Evolutionary conservation across 2,113 vertebrate species (phyloP), one percentile per base, ranked within the genome.

Genomic region (Bufo bufo): DNA sequence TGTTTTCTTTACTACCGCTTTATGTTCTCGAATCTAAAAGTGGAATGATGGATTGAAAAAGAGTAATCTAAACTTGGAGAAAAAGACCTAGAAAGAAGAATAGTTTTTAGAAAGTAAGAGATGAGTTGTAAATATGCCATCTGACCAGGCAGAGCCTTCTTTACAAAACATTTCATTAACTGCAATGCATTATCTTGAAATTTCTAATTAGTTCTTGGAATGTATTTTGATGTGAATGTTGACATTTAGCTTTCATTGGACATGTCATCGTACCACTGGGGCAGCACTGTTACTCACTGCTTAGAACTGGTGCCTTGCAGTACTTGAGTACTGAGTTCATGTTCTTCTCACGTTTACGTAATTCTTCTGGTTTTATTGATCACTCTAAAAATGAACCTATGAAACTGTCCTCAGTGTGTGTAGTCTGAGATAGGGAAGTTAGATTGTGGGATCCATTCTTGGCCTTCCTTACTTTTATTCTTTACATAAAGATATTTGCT

Each of bases 11-110:
- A 54, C 65, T 84, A 71, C 61, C 65, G 54, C 49, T 84, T 84
- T 84, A 84, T 84, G 63, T 66, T 84, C 50, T 54, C 23, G 65
- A 71, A 66, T 54, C 49, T 84, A 54, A 84, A 84, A 71, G 49
- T 23, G 65, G 82, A 71, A 83, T 69, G 81, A 83, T 66, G 52
- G 63, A 84, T 69, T 54, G 65, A 84, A 66, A 84, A 84, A 49
- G 66, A n/a, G 33, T 71, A 50, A 84, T 84, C 63, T 84, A 84
- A 84, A 69, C 11, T 69, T 49, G 4, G 63, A 84, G 43, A 69
- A 49, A 66, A 61, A 54, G 82, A 33, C 11, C 52, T 65, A 83
- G 19, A 49, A 63, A 82, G 56, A 81, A 69, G 45, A 83, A 49
- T 65, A 66, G 16, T 83, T 83, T 19, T 4, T 16, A 66, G 61